Evolutionary conservation across 1,140 invertebrate species (phyloP).

Genomic region (Xylocopa sonorina): DNA sequence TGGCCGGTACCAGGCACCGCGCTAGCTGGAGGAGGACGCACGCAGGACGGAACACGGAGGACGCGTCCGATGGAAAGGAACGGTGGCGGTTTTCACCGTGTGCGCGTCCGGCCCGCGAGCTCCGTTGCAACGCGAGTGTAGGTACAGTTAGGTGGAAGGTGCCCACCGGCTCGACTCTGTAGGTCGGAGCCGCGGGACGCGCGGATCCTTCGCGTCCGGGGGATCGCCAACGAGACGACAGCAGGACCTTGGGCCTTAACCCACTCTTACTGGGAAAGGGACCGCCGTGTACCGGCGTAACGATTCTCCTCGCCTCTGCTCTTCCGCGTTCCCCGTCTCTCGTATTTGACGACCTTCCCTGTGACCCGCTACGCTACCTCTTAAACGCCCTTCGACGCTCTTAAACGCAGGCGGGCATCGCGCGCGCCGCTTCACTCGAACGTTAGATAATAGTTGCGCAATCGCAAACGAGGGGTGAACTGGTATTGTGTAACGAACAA

Average conservation of each 20-base stretch:
- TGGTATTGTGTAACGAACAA: too few species aligned
- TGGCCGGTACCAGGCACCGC: constrained; percentile 1
- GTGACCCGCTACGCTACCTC: too few species aligned
- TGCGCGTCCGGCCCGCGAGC: constrained; percentile 48
- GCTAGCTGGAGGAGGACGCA: too few species aligned
- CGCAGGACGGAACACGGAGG: background rate
- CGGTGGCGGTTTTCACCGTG: constrained; percentile 45
- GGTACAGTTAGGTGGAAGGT: constrained; percentile 79
- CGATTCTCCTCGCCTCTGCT: constrained; percentile 65
- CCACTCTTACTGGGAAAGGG: constrained; percentile 79
- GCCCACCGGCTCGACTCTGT: constrained; percentile 74
- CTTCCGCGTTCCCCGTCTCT: constrained; percentile 68
- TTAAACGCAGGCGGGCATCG: too few species aligned
- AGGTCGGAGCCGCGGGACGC: constrained; percentile 75
- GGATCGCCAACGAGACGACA: constrained; percentile 74
- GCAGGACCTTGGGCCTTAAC: constrained; percentile 81
- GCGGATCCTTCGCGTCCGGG: constrained; percentile 71
- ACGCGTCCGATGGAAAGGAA: constrained; percentile 1
- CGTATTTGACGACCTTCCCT: too few species aligned
- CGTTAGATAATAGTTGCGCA: too few species aligned
- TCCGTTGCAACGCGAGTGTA: constrained; percentile 68
- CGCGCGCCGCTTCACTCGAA: too few species aligned
- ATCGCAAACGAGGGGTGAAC: too few species aligned
- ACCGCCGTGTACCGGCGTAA: constrained; percentile 73
- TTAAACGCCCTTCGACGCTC: too few species aligned